Evolutionary conservation across 2,113 vertebrate genomes (phyloP).

Genomic region (Agelaius tricolor): DNA sequence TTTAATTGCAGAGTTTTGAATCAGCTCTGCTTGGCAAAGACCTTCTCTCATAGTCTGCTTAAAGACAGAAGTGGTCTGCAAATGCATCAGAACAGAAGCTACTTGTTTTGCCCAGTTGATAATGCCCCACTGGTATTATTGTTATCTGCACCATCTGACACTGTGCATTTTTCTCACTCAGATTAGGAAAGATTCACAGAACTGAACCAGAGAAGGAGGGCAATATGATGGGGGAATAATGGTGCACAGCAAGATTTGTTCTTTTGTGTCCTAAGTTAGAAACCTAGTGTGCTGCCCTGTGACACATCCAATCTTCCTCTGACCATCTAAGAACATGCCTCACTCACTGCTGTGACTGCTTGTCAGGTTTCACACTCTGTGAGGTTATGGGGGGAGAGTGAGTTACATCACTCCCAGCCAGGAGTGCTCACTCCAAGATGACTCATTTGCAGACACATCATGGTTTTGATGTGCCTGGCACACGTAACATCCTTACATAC

Average conservation of each 20-base stretch:
- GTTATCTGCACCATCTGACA: neutral
- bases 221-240: neutral
- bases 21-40: neutral
- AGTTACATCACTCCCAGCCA: accelerated
- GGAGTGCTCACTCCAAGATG: neutral
- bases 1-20: neutral
- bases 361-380: neutral
- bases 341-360: neutral
- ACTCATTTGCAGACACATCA: neutral
- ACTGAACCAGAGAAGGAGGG: neutral
- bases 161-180: neutral
- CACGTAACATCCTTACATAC: neutral
- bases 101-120: neutral
- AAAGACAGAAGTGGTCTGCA: neutral
- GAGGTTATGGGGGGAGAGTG: neutral
- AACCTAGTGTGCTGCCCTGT: neutral
- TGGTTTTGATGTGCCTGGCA: neutral
- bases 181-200: neutral
- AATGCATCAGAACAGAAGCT: neutral
- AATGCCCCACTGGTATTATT: accelerated
- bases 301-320: neutral
- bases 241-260: neutral
- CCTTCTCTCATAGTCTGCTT: neutral
- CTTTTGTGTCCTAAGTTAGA: neutral
- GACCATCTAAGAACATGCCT: neutral